phyloP scores from a whole-genome alignment of 2,797 vertebrate species.

The Oreortyx pictus region DNA sequence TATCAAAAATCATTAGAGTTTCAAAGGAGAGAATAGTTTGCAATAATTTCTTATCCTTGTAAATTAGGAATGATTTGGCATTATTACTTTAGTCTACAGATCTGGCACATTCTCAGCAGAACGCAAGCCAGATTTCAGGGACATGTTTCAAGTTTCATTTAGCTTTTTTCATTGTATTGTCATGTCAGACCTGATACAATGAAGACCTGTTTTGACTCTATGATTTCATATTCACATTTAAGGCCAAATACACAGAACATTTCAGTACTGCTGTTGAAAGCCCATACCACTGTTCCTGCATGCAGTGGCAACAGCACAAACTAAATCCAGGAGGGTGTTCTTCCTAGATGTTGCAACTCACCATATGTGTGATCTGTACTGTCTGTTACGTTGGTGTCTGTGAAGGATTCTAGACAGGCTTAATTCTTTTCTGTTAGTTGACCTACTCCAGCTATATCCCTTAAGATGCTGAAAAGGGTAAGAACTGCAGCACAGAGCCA shows the following conservation, averaged over 20 bases:
- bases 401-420: neutral
- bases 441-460: neutral
- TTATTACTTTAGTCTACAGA: neutral
- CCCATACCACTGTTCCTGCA: neutral
- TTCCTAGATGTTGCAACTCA: neutral
- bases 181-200: neutral
- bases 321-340: neutral
- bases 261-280: neutral
- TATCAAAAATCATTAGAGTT: neutral
- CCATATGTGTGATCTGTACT: rapidly evolving
- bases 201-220: neutral
- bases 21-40: neutral
- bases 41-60: neutral
- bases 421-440: neutral
- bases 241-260: neutral
- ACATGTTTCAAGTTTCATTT: neutral
- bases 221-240: neutral
- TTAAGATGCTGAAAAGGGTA: neutral
- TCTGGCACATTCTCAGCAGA: neutral
- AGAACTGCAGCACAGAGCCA: neutral
- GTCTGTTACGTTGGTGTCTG: neutral
- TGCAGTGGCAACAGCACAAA: neutral
- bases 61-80: neutral
- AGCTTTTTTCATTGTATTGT: rapidly evolving
- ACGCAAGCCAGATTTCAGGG: neutral